Evolutionary conservation across 1,140 invertebrate genomes (phyloP).

Genomic region (Nomia melanderi): DNA sequence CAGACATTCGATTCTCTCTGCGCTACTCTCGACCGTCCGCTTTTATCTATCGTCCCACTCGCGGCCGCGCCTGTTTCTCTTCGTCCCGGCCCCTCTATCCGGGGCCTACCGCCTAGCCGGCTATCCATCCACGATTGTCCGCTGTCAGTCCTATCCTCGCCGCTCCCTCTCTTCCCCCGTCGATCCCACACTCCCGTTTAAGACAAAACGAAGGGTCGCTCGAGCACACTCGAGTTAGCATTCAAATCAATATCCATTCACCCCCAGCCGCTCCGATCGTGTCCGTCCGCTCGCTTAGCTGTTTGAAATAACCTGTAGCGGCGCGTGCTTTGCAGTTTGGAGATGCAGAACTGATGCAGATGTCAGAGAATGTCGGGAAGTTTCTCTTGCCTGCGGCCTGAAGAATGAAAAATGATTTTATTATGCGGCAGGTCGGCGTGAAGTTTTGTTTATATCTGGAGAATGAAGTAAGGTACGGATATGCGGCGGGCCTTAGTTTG

Average conservation of each 20-base stretch:
- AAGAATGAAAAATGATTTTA: too few species aligned
- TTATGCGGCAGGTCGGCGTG: too few species aligned
- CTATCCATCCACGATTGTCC: constrained; percentile 35
- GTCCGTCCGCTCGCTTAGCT: neutral
- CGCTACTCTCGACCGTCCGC: constrained; percentile 30
- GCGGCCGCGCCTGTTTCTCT: neutral
- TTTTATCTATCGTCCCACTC: neutral
- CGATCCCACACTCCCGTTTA: constrained; percentile 10
- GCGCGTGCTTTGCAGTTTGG: too few species aligned
- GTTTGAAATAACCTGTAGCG: constrained; percentile 2
- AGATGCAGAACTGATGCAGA: too few species aligned
- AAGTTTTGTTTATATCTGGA: too few species aligned
- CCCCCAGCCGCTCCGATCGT: constrained; percentile 17
- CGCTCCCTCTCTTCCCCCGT: neutral
- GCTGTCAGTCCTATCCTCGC: neutral
- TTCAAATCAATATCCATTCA: constrained; percentile 64
- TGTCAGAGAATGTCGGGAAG: too few species aligned
- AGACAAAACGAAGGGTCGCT: constrained; percentile 45
- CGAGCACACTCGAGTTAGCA: constrained; percentile 43
- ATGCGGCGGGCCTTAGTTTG: too few species aligned
- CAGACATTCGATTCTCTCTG: constrained; percentile 62
- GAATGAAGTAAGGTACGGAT: too few species aligned
- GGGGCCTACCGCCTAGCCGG: neutral
- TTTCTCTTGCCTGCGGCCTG: too few species aligned
- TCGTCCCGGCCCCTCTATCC: neutral